Base-by-base conservation (phyloP, 2,888 invertebrate genomes). In the Hypolimnas misippus region DNA sequence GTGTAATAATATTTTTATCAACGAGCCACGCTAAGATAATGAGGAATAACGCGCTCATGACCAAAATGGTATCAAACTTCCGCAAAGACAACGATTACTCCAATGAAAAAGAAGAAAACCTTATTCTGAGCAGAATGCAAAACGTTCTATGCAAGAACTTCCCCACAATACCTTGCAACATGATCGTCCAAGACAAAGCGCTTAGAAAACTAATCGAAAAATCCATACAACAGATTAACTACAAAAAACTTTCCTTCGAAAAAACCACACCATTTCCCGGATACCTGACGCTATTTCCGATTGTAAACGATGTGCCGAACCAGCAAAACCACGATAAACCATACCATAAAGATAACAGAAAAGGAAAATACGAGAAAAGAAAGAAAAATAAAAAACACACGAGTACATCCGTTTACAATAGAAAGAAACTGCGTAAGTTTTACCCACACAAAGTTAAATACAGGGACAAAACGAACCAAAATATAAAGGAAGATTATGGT, bases 391-490 rank as follows among this genome's bases (percentile, higher is more conserved):
- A 76, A 0, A 76, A 79, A 57, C 67, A 71, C 7, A 5, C 40
- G 0, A 17, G n/a, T 5, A 76, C 78, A 0, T 56, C 80, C 0
- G 53, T 81, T 0, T 83, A 77, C 70, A 76, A 59, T 40, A 71
- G 82, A n/a, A 90, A 86, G 72, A 87, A 87, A 59, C 73, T 89
- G 0, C 72, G 83, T 2, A 90, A 89, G 49, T 91, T 87, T 67
- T 91, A 87, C 51, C 91, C 91, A 0, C 90, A 89, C 72, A 91
- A 89, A 65, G 78, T 86, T n/a, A 90, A 90, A 59, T 83, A 87
- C 56, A 87, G 84, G 40, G 87, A 88, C 46, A 85, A 84, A 59
- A 54, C 50, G 1, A 46, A 21, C 4, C 65, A 57, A 0, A 69
- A 66, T 1, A 59, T 29, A 0, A 76, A 71, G 25, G 76, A 73